phyloP scores from a whole-genome alignment of 2,113 vertebrate species.

The Neomonachus schauinslandi region DNA sequence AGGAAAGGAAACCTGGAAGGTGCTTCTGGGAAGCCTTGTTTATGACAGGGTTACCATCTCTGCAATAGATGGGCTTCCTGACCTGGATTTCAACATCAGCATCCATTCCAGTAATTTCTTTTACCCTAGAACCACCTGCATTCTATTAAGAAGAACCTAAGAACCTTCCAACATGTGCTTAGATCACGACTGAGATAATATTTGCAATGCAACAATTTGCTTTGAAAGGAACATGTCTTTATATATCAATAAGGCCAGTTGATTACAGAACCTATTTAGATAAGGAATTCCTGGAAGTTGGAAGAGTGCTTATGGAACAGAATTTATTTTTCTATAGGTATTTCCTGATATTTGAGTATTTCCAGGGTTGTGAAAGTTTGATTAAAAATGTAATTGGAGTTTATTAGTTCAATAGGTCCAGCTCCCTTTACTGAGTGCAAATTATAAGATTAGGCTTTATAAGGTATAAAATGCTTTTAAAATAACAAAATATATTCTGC shows the following conservation, averaged over 20 bases:
- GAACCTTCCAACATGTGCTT: not conserved
- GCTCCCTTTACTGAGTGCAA: not conserved
- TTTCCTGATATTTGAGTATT: not conserved
- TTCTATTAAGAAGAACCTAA: not conserved
- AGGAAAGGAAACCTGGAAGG: not conserved
- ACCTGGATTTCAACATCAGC: not conserved
- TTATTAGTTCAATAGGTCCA: not conserved
- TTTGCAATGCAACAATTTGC: not conserved
- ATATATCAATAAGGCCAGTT: not conserved
- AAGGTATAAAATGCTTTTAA: not conserved
- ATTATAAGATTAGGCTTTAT: not conserved
- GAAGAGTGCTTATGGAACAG: not conserved
- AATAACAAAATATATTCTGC: not conserved
- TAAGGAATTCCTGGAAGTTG: not conserved
- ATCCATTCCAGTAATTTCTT: not conserved
- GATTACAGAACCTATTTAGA: not conserved
- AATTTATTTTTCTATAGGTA: not conserved
- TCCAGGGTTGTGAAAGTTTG: not conserved
- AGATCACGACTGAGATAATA: not conserved
- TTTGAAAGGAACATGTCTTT: not conserved
- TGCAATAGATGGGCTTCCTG: not conserved
- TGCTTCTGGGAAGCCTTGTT: fast-evolving
- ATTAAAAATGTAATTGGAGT: not conserved
- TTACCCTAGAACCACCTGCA: not conserved
- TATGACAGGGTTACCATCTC: not conserved